Conservation (phyloP, 2,888 invertebrate species). For the Acronicta aceris region DNA sequence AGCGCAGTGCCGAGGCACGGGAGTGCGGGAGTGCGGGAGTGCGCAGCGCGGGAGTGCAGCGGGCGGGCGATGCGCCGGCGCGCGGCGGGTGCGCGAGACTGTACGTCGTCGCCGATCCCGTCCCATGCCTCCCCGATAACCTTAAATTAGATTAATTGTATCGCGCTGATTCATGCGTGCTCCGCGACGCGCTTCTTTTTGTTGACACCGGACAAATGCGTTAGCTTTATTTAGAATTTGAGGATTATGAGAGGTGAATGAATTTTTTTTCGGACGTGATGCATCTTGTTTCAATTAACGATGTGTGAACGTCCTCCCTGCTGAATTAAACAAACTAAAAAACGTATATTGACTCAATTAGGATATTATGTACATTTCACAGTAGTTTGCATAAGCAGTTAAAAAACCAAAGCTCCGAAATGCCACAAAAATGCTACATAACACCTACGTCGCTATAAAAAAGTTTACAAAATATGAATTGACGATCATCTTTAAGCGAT, state of each 20-base stretch:
- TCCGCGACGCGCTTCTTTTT: slow-evolving; percentile 76
- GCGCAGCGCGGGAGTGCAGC: slow-evolving; percentile 47
- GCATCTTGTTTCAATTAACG: slow-evolving; percentile 30
- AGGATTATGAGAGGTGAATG: slow-evolving; percentile 74
- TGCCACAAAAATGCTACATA: neutral
- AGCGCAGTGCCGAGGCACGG: too few species aligned
- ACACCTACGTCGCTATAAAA: neutral
- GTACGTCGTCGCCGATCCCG: slow-evolving; percentile 81
- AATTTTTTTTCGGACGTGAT: slow-evolving; percentile 62
- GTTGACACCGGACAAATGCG: slow-evolving; percentile 84
- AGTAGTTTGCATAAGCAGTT: too few species aligned
- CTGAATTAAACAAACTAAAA: neutral
- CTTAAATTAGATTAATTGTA: slow-evolving; percentile 89
- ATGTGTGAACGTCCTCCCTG: slow-evolving; percentile 21
- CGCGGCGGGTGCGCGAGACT: slow-evolving; percentile 80
- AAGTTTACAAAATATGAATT: neutral
- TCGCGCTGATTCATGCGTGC: slow-evolving; percentile 85
- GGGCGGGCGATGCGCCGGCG: slow-evolving; percentile 76
- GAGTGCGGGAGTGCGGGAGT: slow-evolving; percentile 21
- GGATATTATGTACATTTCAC: neutral
- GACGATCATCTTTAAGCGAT: neutral
- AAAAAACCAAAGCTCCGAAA: too few species aligned
- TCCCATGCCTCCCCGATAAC: slow-evolving; percentile 84
- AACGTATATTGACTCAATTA: neutral
- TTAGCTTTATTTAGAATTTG: slow-evolving; percentile 78